A percentile compares a stretch with the other conserved stretches of the same genome.
Conservation (phyloP, 2,113 vertebrate species). For the Sinocyclocheilus grahami region DNA sequence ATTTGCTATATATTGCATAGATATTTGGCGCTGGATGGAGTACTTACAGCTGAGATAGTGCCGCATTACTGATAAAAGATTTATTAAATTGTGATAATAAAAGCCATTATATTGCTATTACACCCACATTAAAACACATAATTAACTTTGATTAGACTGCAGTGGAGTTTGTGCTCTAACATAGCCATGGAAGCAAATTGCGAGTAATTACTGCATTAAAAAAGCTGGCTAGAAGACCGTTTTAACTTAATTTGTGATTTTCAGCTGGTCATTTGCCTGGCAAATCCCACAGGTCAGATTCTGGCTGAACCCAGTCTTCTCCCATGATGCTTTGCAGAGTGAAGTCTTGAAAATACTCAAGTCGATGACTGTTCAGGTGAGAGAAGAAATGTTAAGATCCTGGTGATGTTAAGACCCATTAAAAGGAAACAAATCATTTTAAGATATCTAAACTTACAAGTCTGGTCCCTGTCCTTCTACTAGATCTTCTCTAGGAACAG, state of each 20-base stretch:
- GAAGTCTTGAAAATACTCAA: constrained; percentile 78
- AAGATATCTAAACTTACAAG: constrained; percentile 69
- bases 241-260: neutral
- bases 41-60: constrained; percentile 4
- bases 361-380: constrained; percentile 56
- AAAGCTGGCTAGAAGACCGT: neutral
- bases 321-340: constrained; percentile 77
- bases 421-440: neutral
- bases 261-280: constrained; percentile 12
- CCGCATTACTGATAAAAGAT: constrained; percentile 40
- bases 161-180: constrained; percentile 5
- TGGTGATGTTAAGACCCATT: neutral
- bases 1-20: neutral
- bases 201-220: constrained; percentile 27
- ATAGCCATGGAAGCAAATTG: constrained; percentile 13
- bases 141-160: constrained; percentile 26
- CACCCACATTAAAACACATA: constrained; percentile 30
- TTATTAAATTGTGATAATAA: constrained; percentile 47
- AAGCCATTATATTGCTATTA: constrained; percentile 41
- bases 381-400: neutral
- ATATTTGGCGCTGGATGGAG: neutral
- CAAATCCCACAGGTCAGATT: constrained; percentile 69
- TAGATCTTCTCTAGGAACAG: constrained; percentile 68
- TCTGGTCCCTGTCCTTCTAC: constrained; percentile 67
- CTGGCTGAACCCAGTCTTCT: constrained; percentile 73